These are phyloP conservation scores for Silurus lanzhouensis DNA, from an alignment of 2,797 vertebrate genomes.

Conservation along the genomic window DNA sequence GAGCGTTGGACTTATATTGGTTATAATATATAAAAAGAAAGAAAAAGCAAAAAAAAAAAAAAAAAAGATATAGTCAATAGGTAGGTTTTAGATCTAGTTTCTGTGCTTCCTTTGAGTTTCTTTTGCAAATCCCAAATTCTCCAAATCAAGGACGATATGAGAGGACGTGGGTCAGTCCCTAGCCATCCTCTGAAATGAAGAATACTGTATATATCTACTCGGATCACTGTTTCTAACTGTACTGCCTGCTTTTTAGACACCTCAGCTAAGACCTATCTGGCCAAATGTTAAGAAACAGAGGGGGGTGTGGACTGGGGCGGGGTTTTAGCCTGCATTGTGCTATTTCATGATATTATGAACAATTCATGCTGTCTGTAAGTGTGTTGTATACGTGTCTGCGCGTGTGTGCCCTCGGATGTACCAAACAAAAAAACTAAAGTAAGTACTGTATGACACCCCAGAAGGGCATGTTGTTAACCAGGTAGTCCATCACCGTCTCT, in stretches of 20 bases:
- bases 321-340: conserved; percentile 43
- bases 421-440: conserved; percentile 49
- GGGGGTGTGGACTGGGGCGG: background rate
- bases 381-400: background rate
- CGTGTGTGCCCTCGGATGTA: conserved; percentile 47
- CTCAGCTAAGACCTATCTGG: conserved; percentile 32
- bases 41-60: background rate
- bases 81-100: conserved; percentile 30
- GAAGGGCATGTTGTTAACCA: conserved; percentile 41
- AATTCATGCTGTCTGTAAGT: conserved; percentile 21
- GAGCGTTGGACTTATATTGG: conserved; percentile 1
- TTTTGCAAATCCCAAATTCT: conserved; percentile 7
- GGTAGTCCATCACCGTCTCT: conserved; percentile 43
- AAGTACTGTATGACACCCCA: conserved; percentile 51
- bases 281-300: conserved; percentile 10
- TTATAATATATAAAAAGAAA: background rate
- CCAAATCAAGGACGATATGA: background rate
- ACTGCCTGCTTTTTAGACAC: conserved; percentile 38
- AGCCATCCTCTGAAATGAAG: conserved; percentile 32
- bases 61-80: conserved; percentile 10
- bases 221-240: conserved; percentile 2
- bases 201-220: conserved; percentile 28
- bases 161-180: conserved; percentile 5
- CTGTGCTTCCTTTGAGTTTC: conserved; percentile 29
- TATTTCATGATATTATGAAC: conserved; percentile 39